phyloP scores from a whole-genome alignment of 2,888 invertebrate species.

The Podabrus alpinus region DNA sequence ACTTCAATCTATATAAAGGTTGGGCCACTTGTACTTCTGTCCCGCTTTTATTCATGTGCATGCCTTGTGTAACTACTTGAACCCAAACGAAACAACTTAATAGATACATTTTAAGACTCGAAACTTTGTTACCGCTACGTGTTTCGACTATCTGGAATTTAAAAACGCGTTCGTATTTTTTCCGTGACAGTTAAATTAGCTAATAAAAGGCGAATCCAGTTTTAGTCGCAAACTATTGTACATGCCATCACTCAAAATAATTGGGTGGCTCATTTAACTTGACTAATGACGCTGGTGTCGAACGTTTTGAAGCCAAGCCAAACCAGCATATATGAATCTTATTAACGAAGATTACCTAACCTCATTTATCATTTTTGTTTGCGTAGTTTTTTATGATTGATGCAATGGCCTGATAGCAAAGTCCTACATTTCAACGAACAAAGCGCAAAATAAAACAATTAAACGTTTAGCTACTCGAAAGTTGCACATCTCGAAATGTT shows the following conservation, averaged over 20 bases:
- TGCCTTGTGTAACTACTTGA: neutral
- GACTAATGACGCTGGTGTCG: neutral
- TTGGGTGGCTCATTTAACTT: neutral
- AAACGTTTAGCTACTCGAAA: neutral
- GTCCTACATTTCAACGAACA: neutral
- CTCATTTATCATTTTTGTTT: neutral
- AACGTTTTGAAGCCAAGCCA: neutral
- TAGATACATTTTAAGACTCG: neutral
- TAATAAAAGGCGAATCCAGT: neutral
- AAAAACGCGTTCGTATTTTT: neutral
- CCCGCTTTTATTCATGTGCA: neutral
- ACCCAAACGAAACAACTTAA: neutral
- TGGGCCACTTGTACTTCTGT: neutral
- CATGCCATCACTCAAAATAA: neutral
- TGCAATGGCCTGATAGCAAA: neutral
- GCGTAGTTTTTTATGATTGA: neutral
- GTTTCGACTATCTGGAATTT: neutral
- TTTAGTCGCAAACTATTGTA: neutral
- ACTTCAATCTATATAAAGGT: neutral
- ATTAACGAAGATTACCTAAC: neutral
- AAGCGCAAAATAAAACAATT: neutral
- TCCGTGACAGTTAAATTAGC: too few relatives aligned
- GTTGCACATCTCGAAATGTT: neutral
- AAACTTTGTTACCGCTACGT: neutral
- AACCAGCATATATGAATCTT: neutral